Evolutionary conservation across 2,888 invertebrate genomes (phyloP).

Genomic region (Trisateles emortualis): DNA sequence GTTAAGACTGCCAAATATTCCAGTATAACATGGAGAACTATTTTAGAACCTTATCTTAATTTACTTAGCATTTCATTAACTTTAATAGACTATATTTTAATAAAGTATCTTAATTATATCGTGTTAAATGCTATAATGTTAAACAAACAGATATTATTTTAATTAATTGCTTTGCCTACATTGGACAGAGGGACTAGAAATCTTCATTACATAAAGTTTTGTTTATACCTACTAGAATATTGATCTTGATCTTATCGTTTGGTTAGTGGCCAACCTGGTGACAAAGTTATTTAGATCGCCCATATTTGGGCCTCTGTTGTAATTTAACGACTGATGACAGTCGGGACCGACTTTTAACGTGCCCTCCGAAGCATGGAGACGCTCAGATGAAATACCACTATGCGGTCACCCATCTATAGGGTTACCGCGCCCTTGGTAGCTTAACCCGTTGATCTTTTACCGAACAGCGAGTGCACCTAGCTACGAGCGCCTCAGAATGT

Average conservation of each 20-base stretch:
- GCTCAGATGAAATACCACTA: too few relatives aligned
- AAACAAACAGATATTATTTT: conserved; percentile 41
- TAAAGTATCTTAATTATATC: conserved; percentile 29
- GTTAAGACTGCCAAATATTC: background rate
- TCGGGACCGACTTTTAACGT: too few relatives aligned
- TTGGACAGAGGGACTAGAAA: background rate
- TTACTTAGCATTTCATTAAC: conserved; percentile 24
- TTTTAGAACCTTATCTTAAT: background rate
- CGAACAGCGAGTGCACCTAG: too few relatives aligned
- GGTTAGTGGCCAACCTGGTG: too few relatives aligned
- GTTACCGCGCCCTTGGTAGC: too few relatives aligned
- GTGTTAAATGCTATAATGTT: conserved; percentile 31
- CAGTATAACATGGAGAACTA: conserved; percentile 1
- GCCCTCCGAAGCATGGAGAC: too few relatives aligned
- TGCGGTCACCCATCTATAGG: too few relatives aligned
- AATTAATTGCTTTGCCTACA: conserved; percentile 41
- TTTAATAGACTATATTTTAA: conserved; percentile 10
- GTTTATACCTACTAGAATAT: background rate
- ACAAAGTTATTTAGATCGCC: too few relatives aligned
- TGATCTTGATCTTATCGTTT: background rate
- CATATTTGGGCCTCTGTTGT: too few relatives aligned
- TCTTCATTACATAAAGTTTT: background rate
- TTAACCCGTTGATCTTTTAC: too few relatives aligned
- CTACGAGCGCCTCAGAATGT: too few relatives aligned
- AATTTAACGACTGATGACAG: too few relatives aligned